phyloP scores from a whole-genome alignment of 2,113 vertebrate species.

The Campylorhamphus procurvoides region DNA sequence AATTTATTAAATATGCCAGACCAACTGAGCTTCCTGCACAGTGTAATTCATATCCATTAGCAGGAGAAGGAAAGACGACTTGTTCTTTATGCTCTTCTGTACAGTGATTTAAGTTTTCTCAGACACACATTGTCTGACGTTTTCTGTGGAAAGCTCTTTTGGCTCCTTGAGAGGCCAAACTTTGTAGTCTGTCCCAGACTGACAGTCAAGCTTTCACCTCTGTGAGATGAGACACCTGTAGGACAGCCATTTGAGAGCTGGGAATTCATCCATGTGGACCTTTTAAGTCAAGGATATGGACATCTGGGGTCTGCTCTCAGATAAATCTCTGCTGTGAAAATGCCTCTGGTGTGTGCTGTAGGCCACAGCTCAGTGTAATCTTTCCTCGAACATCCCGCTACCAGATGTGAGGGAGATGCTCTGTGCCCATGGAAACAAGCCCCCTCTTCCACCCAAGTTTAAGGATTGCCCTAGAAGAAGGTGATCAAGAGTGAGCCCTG shows the following conservation, averaged over 20 bases:
- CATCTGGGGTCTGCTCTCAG: constrained; percentile 7
- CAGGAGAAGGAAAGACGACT: background rate
- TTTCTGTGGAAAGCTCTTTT: background rate
- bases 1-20: background rate
- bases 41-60: background rate
- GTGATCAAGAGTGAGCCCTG: background rate
- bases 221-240: constrained; percentile 18
- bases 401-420: background rate
- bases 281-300: constrained; percentile 1
- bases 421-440: background rate
- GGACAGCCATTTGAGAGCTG: background rate
- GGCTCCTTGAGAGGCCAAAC: background rate
- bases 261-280: constrained; percentile 22
- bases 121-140: accelerated
- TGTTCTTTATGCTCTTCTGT: background rate
- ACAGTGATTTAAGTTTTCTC: background rate
- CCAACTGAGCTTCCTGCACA: background rate
- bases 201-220: constrained; percentile 6
- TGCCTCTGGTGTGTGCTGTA: background rate
- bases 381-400: background rate
- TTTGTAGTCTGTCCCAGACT: background rate
- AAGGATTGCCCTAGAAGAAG: background rate
- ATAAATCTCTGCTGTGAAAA: constrained; percentile 21
- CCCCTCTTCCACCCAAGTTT: background rate
- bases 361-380: background rate